Evolutionary conservation across 2,888 invertebrate species (phyloP).

Genomic region (Cistogaster globosa): DNA sequence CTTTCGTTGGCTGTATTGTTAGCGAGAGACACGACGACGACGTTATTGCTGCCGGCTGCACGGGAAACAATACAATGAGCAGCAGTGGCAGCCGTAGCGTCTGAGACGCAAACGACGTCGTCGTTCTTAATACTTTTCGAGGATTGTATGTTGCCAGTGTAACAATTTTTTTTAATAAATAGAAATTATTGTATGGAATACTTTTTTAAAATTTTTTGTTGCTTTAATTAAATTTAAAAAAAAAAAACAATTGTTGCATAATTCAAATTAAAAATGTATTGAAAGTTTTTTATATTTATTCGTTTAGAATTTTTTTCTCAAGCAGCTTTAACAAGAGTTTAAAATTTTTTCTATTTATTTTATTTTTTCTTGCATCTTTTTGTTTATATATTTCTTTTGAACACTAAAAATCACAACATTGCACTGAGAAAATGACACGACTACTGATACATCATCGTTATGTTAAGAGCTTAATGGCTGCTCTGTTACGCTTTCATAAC

Average conservation of each 20-base stretch:
- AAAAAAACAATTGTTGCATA: conserved; percentile 8
- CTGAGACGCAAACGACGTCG: conserved; percentile 72
- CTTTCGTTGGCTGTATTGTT: conserved; percentile 31
- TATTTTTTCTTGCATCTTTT: background rate
- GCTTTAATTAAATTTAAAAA: conserved; percentile 12
- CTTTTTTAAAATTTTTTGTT: background rate
- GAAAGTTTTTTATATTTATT: background rate
- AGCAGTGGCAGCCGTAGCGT: conserved; percentile 72
- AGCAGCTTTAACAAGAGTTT: conserved; percentile 70
- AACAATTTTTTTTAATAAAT: conserved; percentile 48
- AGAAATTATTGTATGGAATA: conserved; percentile 45
- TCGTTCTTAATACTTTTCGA: conserved; percentile 63
- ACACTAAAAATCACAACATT: conserved; percentile 66
- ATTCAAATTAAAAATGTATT: background rate
- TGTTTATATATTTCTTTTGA: conserved; percentile 37
- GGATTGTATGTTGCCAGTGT: conserved; percentile 73
- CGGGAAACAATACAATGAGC: conserved; percentile 71
- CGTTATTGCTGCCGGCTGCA: conserved; percentile 71
- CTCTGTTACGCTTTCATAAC: conserved; percentile 67
- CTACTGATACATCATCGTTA: conserved; percentile 54
- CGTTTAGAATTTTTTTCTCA: conserved; percentile 8
- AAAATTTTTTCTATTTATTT: background rate
- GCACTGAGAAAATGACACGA: conserved; percentile 56
- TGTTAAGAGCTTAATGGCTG: conserved; percentile 56
- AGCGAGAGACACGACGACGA: conserved; percentile 63